Evolutionary conservation across 2,888 invertebrate genomes (phyloP).

Genomic region (Sphecodes monilicornis): DNA sequence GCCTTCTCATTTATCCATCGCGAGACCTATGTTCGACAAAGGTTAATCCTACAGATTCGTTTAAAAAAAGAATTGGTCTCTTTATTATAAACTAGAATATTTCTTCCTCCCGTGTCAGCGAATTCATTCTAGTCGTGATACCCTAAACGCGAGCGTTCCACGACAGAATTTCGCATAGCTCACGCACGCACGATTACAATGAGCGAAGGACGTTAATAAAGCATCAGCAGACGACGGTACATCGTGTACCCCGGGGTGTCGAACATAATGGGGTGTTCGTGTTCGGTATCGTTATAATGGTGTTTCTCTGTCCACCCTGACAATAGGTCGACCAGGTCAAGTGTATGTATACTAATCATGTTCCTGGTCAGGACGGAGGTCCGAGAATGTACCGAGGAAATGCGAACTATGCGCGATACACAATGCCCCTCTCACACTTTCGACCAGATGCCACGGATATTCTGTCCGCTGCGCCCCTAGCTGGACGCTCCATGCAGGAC

Average conservation of each 20-base stretch:
- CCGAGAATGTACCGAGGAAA: conserved; percentile 75
- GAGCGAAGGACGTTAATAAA: conserved; percentile 56
- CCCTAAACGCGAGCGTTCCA: not conserved
- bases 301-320: conserved; percentile 66
- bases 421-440: conserved; percentile 70
- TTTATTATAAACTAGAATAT: not conserved
- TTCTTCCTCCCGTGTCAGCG: conserved; percentile 17
- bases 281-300: conserved; percentile 81
- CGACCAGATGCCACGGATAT: conserved; percentile 70
- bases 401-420: conserved; percentile 74
- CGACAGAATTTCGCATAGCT: conserved; percentile 32
- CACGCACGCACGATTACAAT: not conserved
- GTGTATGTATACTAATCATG: conserved; percentile 83
- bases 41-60: not conserved
- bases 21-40: not conserved
- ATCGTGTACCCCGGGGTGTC: conserved; percentile 46
- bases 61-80: not conserved
- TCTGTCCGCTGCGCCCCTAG: conserved; percentile 57
- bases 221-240: conserved; percentile 49
- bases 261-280: conserved; percentile 76
- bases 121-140: conserved; percentile 26
- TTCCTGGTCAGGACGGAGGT: conserved; percentile 71
- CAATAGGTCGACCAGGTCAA: conserved; percentile 79
- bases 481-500: not conserved
- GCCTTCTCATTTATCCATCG: not conserved